Conservation (phyloP, 2,113 vertebrate species). For the Panthera tigris region DNA sequence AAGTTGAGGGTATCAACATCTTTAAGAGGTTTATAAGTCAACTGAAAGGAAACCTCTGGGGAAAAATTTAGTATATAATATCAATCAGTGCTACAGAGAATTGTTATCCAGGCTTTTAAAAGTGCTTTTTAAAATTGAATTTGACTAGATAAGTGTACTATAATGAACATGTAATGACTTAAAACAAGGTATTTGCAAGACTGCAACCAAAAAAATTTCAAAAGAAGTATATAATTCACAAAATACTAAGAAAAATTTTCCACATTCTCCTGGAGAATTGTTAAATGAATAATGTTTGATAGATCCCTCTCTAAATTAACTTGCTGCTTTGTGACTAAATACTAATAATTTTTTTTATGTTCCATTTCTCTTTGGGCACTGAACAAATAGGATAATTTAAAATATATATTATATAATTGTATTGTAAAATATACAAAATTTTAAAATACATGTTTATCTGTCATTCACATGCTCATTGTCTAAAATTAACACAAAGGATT, state of each 20-base stretch:
- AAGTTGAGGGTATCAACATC: background rate
- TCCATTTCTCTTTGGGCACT: background rate
- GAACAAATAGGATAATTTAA: background rate
- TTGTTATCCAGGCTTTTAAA: conserved; percentile 45
- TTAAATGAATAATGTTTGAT: conserved; percentile 42
- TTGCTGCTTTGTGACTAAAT: conserved; percentile 26
- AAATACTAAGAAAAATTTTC: background rate
- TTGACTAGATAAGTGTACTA: conserved; percentile 68
- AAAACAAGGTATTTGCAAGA: conserved; percentile 44
- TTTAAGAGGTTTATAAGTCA: conserved; percentile 47
- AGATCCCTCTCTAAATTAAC: conserved; percentile 25
- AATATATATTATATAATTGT: background rate
- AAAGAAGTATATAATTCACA: conserved; percentile 22
- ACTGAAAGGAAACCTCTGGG: background rate
- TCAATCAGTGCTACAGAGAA: background rate
- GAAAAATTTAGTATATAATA: background rate
- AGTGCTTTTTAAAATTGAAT: conserved; percentile 57
- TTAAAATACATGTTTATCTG: background rate
- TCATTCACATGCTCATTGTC: background rate
- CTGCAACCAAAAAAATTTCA: conserved; percentile 24
- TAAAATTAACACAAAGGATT: background rate
- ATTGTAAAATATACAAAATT: background rate
- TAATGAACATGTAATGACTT: conserved; percentile 59
- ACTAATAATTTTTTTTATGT: background rate
- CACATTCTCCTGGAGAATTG: background rate